phyloP scores from a whole-genome alignment of 2,797 vertebrate species.

The Alca torda region DNA sequence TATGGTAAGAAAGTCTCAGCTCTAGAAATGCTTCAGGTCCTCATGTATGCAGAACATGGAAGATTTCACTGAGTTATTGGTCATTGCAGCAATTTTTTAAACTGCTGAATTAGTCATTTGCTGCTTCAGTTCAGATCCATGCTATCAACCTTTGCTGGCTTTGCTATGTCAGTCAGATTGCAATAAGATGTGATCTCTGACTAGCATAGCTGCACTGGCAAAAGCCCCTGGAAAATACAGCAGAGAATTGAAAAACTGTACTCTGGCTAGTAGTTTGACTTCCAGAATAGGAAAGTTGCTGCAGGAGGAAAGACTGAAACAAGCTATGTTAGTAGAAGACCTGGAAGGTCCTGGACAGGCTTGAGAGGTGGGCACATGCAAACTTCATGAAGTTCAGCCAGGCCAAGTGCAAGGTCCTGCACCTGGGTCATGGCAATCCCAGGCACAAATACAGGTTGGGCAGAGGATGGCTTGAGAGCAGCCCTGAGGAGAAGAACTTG shows the following conservation, averaged over 20 bases:
- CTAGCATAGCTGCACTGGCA: neutral
- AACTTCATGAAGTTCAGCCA: no score
- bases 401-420: no score
- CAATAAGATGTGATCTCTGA: neutral
- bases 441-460: no score
- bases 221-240: neutral
- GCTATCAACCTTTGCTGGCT: neutral
- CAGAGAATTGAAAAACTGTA: neutral
- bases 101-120: constrained; percentile 5
- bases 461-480: no score
- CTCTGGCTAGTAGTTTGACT: neutral
- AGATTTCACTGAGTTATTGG: neutral
- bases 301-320: neutral
- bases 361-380: no score
- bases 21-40: neutral
- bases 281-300: neutral
- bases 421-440: no score
- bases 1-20: neutral
- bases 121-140: neutral
- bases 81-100: neutral
- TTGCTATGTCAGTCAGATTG: neutral
- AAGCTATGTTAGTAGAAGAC: neutral
- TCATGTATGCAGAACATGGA: neutral
- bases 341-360: no score
- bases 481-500: no score